A percentile compares a stretch with the other conserved stretches of the same genome.
phyloP scores from a whole-genome alignment of 1,140 invertebrate genomes.

The Aphaenogaster floridana region DNA sequence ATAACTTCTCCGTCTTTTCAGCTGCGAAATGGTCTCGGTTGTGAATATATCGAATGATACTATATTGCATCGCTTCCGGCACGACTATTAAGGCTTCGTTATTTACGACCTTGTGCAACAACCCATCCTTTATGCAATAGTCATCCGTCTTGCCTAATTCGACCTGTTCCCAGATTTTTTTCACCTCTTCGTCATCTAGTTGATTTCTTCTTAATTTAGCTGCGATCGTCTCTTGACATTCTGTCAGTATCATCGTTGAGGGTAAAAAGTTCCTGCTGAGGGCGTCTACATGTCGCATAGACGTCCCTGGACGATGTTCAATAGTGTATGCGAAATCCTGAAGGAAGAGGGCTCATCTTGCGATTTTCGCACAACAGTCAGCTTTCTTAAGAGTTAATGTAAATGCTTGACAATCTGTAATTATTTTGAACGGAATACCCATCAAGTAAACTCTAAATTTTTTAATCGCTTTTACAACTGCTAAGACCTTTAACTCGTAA shows the following conservation, averaged over 20 bases:
- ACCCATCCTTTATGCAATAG: neutral
- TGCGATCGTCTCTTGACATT: too few species aligned
- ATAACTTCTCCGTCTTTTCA: too few species aligned
- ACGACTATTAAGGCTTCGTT: neutral
- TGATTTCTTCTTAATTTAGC: too few species aligned
- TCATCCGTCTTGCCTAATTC: neutral
- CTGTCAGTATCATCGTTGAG: too few species aligned
- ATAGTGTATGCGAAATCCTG: neutral
- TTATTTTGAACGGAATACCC: too few species aligned
- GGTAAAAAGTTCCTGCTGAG: too few species aligned
- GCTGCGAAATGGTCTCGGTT: neutral
- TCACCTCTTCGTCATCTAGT: too few species aligned
- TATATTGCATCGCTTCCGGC: neutral
- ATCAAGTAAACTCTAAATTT: neutral
- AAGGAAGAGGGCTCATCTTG: neutral
- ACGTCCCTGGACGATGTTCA: neutral
- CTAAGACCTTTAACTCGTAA: neutral
- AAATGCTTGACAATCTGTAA: neutral
- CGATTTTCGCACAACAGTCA: neutral
- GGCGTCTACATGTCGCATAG: neutral
- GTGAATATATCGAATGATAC: neutral
- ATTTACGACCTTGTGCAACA: neutral
- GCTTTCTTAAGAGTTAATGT: neutral
- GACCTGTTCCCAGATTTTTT: neutral
- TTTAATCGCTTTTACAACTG: neutral